Percentiles rank a stretch among this genome's conserved stretches.
Evolutionary conservation across 2,113 vertebrate species (phyloP).

Genomic region (Dromiciops gliroides): DNA sequence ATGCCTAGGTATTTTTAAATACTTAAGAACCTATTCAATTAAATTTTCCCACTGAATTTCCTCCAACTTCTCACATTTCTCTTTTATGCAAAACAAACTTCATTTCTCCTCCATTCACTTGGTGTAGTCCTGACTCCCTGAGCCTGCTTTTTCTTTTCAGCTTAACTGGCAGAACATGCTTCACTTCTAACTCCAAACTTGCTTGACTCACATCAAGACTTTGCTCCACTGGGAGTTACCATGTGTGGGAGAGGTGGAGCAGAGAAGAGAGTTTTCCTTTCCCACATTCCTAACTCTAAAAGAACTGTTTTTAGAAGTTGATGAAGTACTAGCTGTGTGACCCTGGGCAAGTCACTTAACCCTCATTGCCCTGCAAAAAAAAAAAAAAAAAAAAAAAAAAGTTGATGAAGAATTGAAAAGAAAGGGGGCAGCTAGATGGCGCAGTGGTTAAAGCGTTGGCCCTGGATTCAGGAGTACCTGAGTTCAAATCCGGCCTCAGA

Average conservation of each 20-base stretch:
- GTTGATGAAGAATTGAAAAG: no score
- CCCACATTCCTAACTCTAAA: not conserved
- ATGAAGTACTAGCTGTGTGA: no score
- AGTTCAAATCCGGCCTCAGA: no score
- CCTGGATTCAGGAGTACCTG: no score
- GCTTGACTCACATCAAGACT: not conserved
- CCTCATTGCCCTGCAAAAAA: no score
- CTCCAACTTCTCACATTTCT: not conserved
- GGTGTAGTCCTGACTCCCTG: not conserved
- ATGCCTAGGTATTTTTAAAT: not conserved
- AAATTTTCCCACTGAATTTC: not conserved
- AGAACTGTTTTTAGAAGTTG: not conserved
- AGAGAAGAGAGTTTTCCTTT: not conserved
- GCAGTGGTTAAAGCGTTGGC: no score
- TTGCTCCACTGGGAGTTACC: not conserved
- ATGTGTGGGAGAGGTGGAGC: not conserved
- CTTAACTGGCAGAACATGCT: not conserved
- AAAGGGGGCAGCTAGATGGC: no score
- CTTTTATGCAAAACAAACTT: not conserved
- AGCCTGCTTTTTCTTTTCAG: not conserved
- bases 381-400: no score
- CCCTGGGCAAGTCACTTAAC: no score
- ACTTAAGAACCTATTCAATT: constrained; percentile 32
- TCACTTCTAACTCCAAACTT: not conserved
- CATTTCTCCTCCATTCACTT: not conserved